phyloP scores from a whole-genome alignment of 2,797 vertebrate species.

The Myiothlypis coronata region DNA sequence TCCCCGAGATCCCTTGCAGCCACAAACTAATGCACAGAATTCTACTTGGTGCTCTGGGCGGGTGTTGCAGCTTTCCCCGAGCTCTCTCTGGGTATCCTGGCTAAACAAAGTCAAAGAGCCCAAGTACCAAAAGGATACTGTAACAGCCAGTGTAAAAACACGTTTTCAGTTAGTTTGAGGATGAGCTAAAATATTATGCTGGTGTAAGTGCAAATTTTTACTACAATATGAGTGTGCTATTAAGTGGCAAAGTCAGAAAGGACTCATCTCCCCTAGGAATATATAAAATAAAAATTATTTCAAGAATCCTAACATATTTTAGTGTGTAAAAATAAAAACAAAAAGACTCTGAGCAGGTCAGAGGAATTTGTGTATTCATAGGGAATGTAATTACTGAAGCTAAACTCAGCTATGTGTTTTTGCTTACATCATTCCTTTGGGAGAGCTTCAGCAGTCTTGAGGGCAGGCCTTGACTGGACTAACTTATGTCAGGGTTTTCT shows the following conservation, averaged over 20 bases:
- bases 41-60: not conserved
- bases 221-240: accelerated
- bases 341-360: not conserved
- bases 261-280: not conserved
- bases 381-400: not conserved
- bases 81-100: not conserved
- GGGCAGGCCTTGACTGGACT: not conserved
- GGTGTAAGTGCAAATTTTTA: not conserved
- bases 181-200: not conserved
- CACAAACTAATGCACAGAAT: not conserved
- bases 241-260: not conserved
- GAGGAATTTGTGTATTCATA: not conserved
- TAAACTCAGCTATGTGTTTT: not conserved
- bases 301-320: not conserved
- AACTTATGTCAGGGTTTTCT: not conserved
- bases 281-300: not conserved
- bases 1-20: not conserved
- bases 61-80: accelerated
- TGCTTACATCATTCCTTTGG: not conserved
- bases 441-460: not conserved
- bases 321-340: not conserved
- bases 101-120: not conserved
- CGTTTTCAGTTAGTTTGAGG: not conserved
- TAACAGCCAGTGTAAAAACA: accelerated
- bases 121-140: not conserved